Conservation (phyloP, 2,888 invertebrate genomes). For the Erebia aethiops region DNA sequence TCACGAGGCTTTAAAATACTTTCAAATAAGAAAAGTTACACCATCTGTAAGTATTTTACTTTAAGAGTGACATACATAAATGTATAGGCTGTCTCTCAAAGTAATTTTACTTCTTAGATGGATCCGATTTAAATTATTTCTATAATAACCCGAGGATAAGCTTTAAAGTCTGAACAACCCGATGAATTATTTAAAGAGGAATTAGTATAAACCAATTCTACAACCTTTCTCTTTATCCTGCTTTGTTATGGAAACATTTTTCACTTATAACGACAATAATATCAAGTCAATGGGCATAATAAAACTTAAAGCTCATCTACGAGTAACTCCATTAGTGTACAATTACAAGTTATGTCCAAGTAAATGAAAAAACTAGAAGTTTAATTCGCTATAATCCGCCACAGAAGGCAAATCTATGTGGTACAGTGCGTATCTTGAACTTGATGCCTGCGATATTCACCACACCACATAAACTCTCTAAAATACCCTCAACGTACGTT, state of each 20-base stretch:
- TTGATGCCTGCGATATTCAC: too few relatives aligned
- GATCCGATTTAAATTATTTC: constrained; percentile 23
- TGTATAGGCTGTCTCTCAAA: not conserved
- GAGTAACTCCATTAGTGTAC: too few relatives aligned
- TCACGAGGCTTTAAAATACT: not conserved
- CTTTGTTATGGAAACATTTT: constrained; percentile 13
- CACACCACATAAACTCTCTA: too few relatives aligned
- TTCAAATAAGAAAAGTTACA: not conserved
- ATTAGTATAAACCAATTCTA: constrained; percentile 15
- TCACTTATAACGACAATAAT: not conserved
- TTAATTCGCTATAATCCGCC: too few relatives aligned
- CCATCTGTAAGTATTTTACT: not conserved
- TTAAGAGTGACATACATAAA: not conserved
- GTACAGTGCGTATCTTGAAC: too few relatives aligned
- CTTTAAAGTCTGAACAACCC: constrained; percentile 22
- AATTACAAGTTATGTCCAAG: too few relatives aligned
- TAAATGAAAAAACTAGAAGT: too few relatives aligned
- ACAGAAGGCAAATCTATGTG: too few relatives aligned
- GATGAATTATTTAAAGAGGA: constrained; percentile 23
- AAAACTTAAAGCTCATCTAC: too few relatives aligned
- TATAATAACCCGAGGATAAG: constrained; percentile 25
- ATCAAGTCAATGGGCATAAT: too few relatives aligned
- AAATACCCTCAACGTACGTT: too few relatives aligned
- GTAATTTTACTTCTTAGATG: constrained; percentile 18
- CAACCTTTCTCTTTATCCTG: constrained; percentile 1